Conservation (phyloP, 2,113 vertebrate species). For the Lipophrys pholis region DNA sequence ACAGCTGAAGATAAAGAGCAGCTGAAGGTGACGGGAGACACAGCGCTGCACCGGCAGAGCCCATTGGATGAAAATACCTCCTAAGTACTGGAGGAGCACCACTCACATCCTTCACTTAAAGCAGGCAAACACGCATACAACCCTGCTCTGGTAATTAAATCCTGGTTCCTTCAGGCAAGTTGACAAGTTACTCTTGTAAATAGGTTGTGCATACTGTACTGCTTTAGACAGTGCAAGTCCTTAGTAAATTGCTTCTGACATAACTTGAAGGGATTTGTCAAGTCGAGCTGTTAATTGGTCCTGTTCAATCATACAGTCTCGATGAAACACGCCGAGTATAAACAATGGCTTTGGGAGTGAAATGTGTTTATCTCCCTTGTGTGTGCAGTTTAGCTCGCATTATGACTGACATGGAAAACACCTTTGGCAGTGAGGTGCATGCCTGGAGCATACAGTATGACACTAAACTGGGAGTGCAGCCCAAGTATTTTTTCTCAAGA, state of each 20-base stretch:
- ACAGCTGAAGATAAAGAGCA: not conserved
- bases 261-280: slow-evolving; percentile 44
- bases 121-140: slow-evolving; percentile 21
- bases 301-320: slow-evolving; percentile 19
- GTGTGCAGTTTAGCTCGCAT: slow-evolving; percentile 2
- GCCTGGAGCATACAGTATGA: no score
- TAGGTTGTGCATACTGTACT: slow-evolving; percentile 26
- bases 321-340: slow-evolving; percentile 13
- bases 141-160: slow-evolving; percentile 58
- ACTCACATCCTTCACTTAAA: slow-evolving; percentile 9
- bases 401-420: not conserved
- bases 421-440: not conserved
- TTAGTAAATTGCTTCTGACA: slow-evolving; percentile 34
- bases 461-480: not conserved
- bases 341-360: slow-evolving; percentile 27
- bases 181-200: slow-evolving; percentile 54
- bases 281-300: slow-evolving; percentile 55
- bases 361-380: slow-evolving; percentile 12
- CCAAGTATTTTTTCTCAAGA: not conserved
- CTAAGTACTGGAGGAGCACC: not conserved
- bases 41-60: not conserved
- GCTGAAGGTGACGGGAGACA: slow-evolving; percentile 20
- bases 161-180: slow-evolving; percentile 53
- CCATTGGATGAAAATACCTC: slow-evolving; percentile 20
- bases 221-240: slow-evolving; percentile 31